Conservation (phyloP, 1,140 invertebrate species). For the Leptinotarsa defecta region DNA sequence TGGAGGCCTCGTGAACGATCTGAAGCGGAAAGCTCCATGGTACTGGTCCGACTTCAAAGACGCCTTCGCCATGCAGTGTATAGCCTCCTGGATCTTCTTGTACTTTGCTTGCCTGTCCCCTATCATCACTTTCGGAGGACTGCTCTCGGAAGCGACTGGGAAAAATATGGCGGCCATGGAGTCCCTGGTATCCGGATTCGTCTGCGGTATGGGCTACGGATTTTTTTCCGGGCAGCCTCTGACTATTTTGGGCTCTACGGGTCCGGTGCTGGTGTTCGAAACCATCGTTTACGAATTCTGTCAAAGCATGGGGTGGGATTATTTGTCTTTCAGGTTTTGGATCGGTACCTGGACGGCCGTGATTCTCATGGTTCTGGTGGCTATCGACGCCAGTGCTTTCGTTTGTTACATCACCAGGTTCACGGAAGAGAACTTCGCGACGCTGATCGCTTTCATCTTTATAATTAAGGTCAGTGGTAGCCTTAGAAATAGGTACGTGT, state of each 20-base stretch:
- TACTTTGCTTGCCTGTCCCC: slow-evolving; percentile 98
- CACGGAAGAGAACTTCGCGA: slow-evolving; percentile 99
- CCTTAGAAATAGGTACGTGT: too few species aligned
- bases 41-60: slow-evolving; percentile 85
- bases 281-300: slow-evolving; percentile 96
- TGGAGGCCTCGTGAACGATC: slow-evolving; percentile 91
- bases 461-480: slow-evolving; percentile 84
- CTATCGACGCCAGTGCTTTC: slow-evolving; percentile 93
- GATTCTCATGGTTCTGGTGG: slow-evolving; percentile 87
- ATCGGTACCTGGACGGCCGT: slow-evolving; percentile 92
- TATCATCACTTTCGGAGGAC: slow-evolving; percentile 95
- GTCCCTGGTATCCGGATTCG: slow-evolving; percentile 92
- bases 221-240: slow-evolving; percentile 97
- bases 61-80: slow-evolving; percentile 88
- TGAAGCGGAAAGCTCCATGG: slow-evolving; percentile 90
- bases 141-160: slow-evolving; percentile 92
- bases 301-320: slow-evolving; percentile 82
- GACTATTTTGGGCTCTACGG: slow-evolving; percentile 96
- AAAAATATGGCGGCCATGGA: slow-evolving; percentile 99
- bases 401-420: slow-evolving; percentile 99
- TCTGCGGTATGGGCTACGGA: slow-evolving; percentile 94
- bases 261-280: slow-evolving; percentile 97
- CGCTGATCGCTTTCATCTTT: slow-evolving; percentile 97
- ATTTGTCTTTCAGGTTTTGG: slow-evolving; percentile 91
- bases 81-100: slow-evolving; percentile 97